Evolutionary conservation across 2,888 invertebrate species (phyloP), one percentile per base, ranked within the genome.

Genomic region (Drosophila quasianomalipes): DNA sequence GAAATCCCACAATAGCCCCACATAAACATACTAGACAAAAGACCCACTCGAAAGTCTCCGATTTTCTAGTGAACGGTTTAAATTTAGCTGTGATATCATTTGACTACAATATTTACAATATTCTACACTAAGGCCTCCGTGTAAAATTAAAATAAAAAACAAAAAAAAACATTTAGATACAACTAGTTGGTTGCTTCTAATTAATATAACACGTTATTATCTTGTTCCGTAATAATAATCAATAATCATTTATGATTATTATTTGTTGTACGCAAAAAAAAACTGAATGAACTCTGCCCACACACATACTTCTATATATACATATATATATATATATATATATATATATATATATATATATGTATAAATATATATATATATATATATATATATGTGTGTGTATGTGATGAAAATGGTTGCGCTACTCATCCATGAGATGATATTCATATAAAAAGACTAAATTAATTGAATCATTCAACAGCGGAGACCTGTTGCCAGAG

Each of bases 381-480:
- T 53, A 54, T n/a, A 19, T 30, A 14, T 31, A n/a, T 30, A n/a
- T 33, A 10, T 44, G 12, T 44, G 39, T 19, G 14, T 30, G 10
- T 51, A 9, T 31, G 3, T 6, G 44, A 58, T 35, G 59, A 39
- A 61, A 59, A 52, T 69, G 64, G 39, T 62, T 68, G 71, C 66
- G 79, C 77, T 69, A 82, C 90, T 85, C 90, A 88, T 77, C 72
- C 82, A 73, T 87, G 79, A 26, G 66, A 75, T 72, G 77, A 82
- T 82, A 68, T 86, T 84, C 86, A 78, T 79, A 79, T 81, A 73
- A 81, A 81, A 82, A 72, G 82, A 90, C 89, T 81, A 89, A 88
- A 88, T 88, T 91, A 91, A 88, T 88, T 91, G 88, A 91, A 91
- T 89, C 90, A 89, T 84, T 91, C 87, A 88, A 75, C 87, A 72